A percentile compares a stretch with the other conserved stretches of the same genome.
phyloP scores from a whole-genome alignment of 2,797 vertebrate species.

The Mallotus villosus region DNA sequence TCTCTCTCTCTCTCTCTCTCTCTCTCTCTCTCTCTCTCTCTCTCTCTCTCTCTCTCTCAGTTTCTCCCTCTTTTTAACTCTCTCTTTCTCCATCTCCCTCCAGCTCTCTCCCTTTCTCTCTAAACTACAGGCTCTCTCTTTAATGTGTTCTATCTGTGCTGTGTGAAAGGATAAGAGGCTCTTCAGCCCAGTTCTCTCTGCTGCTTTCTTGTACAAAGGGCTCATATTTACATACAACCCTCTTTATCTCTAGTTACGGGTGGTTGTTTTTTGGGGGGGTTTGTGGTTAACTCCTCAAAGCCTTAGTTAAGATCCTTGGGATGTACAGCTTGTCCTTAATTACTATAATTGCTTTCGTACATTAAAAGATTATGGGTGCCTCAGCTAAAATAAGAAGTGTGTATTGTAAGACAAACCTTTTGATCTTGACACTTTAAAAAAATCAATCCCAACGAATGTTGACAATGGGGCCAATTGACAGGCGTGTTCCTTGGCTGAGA shows the following conservation, averaged over 20 bases:
- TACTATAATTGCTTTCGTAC: slow-evolving; percentile 72
- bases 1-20: neutral
- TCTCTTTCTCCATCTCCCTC: neutral
- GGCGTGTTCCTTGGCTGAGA: slow-evolving; percentile 64
- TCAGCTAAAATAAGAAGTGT: slow-evolving; percentile 67
- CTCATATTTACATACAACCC: slow-evolving; percentile 67
- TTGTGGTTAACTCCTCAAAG: slow-evolving; percentile 74
- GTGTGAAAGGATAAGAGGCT: slow-evolving; percentile 55
- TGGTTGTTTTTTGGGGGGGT: slow-evolving; percentile 51
- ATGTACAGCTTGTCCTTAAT: slow-evolving; percentile 75
- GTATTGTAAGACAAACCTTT: slow-evolving; percentile 72
- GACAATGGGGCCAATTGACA: slow-evolving; percentile 72
- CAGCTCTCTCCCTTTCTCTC: slow-evolving; percentile 21
- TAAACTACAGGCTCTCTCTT: slow-evolving; percentile 40
- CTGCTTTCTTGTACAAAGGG: slow-evolving; percentile 52
- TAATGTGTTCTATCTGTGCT: slow-evolving; percentile 54
- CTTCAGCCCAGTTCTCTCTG: slow-evolving; percentile 40
- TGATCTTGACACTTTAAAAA: slow-evolving; percentile 81
- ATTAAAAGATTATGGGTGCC: slow-evolving; percentile 70
- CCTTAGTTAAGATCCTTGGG: slow-evolving; percentile 78
- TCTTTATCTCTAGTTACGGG: slow-evolving; percentile 63
- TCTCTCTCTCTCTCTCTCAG: neutral
- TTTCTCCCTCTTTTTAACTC: neutral
- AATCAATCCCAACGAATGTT: slow-evolving; percentile 72
- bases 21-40: neutral